These are phyloP conservation scores for Liolophura sinensis DNA, from an alignment of 1,140 invertebrate species.

Conservation along the genomic window DNA sequence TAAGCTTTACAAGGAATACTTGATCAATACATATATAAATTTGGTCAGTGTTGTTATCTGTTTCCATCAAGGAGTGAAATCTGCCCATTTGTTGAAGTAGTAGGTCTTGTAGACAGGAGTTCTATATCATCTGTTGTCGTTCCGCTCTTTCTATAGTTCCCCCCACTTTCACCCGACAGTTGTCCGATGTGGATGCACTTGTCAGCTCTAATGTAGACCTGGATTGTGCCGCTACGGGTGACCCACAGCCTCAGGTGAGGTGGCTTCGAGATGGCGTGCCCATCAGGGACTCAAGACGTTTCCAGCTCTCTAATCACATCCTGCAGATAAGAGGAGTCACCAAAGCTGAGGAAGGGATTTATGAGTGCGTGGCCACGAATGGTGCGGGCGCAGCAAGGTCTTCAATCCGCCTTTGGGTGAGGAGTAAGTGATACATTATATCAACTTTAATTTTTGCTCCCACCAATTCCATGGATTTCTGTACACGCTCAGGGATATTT, in stretches of 20 bases:
- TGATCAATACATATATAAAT: too few species aligned
- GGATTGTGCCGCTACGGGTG: slow-evolving; percentile 78
- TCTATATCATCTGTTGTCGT: not conserved
- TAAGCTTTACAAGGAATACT: too few species aligned
- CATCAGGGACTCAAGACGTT: slow-evolving; percentile 54
- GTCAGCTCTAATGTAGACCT: slow-evolving; percentile 74
- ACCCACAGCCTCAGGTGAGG: slow-evolving; percentile 72
- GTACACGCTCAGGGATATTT: too few species aligned
- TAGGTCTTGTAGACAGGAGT: not conserved
- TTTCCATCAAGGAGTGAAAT: slow-evolving; percentile 7
- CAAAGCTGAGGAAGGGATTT: slow-evolving; percentile 76
- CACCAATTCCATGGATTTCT: too few species aligned
- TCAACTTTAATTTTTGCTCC: slow-evolving; percentile 5
- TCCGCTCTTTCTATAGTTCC: slow-evolving; percentile 41
- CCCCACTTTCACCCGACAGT: slow-evolving; percentile 66
- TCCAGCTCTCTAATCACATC: slow-evolving; percentile 66
- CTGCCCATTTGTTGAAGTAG: not conserved
- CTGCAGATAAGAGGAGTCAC: slow-evolving; percentile 79
- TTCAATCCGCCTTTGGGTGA: slow-evolving; percentile 70
- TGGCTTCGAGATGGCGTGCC: slow-evolving; percentile 81
- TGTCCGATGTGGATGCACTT: slow-evolving; percentile 74
- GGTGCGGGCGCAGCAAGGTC: slow-evolving; percentile 74
- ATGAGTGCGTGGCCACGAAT: slow-evolving; percentile 86
- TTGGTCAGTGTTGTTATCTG: too few species aligned
- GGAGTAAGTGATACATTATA: slow-evolving; percentile 59